Conservation (phyloP, 2,888 invertebrate species). For the Tachina fera region DNA sequence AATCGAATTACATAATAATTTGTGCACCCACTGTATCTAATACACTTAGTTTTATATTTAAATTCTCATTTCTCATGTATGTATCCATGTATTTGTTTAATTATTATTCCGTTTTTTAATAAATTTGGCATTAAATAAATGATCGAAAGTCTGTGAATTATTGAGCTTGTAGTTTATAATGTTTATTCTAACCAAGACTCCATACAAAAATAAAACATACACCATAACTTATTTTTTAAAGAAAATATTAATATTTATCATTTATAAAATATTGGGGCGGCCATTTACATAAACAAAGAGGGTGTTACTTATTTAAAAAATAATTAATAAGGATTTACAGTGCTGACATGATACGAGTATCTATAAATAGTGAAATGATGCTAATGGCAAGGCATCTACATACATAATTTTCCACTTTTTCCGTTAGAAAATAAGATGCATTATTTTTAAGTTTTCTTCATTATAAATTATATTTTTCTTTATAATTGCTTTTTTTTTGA, state of each 20-base stretch:
- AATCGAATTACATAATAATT: too few relatives aligned
- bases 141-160: slow-evolving; percentile 5
- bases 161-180: background rate
- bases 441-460: too few relatives aligned
- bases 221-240: too few relatives aligned
- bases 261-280: background rate
- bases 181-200: background rate
- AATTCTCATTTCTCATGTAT: too few relatives aligned
- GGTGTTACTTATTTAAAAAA: slow-evolving; percentile 9
- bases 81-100: too few relatives aligned
- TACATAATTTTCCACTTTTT: background rate
- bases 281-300: background rate
- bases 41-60: too few relatives aligned
- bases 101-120: background rate
- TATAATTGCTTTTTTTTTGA: too few relatives aligned
- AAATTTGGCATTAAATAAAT: background rate
- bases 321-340: background rate
- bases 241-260: slow-evolving; percentile 23
- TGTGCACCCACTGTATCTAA: too few relatives aligned
- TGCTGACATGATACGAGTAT: background rate
- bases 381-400: background rate
- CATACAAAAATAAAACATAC: too few relatives aligned
- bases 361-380: slow-evolving; percentile 3
- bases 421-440: background rate
- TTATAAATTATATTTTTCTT: too few relatives aligned